Conservation (phyloP, 1,140 invertebrate genomes). For the Neodiprion fabricii region DNA sequence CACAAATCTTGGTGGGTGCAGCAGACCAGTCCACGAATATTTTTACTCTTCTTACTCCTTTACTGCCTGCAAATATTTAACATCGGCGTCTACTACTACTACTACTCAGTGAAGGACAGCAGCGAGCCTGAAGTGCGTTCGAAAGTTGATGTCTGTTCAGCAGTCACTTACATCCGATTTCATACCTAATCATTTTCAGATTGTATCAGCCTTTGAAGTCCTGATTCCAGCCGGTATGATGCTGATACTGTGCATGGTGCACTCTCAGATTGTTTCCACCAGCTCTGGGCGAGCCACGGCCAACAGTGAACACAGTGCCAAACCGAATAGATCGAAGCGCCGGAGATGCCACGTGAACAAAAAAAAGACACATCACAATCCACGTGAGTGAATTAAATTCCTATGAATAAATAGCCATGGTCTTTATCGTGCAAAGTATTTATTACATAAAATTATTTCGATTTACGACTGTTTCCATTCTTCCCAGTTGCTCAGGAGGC, state of each 20-base stretch:
- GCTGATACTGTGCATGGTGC: constrained; percentile 82
- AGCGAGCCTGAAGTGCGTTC: constrained; percentile 51
- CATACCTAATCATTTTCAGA: constrained; percentile 48
- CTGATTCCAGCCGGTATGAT: constrained; percentile 82
- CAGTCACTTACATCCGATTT: constrained; percentile 11
- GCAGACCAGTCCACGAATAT: constrained; percentile 81
- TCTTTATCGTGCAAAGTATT: constrained; percentile 5
- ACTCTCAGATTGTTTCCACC: constrained; percentile 90
- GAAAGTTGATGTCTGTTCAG: constrained; percentile 5
- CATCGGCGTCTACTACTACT: constrained; percentile 67
- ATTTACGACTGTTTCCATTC: background rate
- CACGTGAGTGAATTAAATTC: background rate
- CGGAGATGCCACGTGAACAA: constrained; percentile 46
- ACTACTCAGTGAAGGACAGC: constrained; percentile 51
- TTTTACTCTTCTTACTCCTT: constrained; percentile 74
- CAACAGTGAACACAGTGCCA: constrained; percentile 49
- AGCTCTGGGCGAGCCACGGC: constrained; percentile 57
- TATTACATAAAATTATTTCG: background rate
- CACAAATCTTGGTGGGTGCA: constrained; percentile 88
- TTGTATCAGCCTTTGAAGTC: constrained; percentile 69
- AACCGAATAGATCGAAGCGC: constrained; percentile 45
- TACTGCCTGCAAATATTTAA: constrained; percentile 80
- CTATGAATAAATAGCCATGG: background rate
- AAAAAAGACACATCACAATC: constrained; percentile 30
- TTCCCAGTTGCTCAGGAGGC: constrained; percentile 45